Evolutionary conservation across 1,140 invertebrate species (phyloP).

Genomic region (Paraescarpia echinospica): DNA sequence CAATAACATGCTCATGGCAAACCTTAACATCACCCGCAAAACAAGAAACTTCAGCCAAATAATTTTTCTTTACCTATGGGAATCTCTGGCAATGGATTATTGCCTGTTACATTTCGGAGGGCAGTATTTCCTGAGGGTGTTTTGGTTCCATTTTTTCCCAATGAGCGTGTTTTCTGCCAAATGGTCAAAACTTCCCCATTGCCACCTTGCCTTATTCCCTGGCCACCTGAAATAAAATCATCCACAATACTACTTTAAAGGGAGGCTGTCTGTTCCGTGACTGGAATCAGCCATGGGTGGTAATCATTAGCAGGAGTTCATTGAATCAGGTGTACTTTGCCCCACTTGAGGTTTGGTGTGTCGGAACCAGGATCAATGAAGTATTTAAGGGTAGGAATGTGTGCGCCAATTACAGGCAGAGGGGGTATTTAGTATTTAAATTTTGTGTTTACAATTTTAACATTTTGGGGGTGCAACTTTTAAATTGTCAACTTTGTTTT

Average conservation of each 20-base stretch:
- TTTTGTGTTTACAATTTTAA: too few relatives aligned
- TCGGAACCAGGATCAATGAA: too few relatives aligned
- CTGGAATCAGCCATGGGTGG: neutral
- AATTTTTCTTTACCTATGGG: neutral
- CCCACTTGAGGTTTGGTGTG: too few relatives aligned
- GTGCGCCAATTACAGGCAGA: too few relatives aligned
- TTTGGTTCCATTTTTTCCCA: neutral
- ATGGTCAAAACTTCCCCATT: neutral
- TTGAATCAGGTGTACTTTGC: too few relatives aligned
- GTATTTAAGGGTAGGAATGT: too few relatives aligned
- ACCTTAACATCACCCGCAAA: neutral
- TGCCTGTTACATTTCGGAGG: neutral
- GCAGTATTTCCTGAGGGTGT: neutral
- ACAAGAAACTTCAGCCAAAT: neutral
- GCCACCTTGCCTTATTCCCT: too few relatives aligned
- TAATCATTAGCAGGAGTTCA: too few relatives aligned
- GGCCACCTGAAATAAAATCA: neutral
- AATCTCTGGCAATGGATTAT: neutral
- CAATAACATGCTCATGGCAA: neutral
- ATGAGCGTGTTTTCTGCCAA: neutral
- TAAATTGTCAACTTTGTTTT: too few relatives aligned
- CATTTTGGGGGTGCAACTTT: too few relatives aligned
- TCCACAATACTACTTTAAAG: neutral
- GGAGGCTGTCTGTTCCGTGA: neutral
- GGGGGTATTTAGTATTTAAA: too few relatives aligned